Evolutionary conservation across 2,797 vertebrate genomes (phyloP).

Genomic region (Ara ararauna): DNA sequence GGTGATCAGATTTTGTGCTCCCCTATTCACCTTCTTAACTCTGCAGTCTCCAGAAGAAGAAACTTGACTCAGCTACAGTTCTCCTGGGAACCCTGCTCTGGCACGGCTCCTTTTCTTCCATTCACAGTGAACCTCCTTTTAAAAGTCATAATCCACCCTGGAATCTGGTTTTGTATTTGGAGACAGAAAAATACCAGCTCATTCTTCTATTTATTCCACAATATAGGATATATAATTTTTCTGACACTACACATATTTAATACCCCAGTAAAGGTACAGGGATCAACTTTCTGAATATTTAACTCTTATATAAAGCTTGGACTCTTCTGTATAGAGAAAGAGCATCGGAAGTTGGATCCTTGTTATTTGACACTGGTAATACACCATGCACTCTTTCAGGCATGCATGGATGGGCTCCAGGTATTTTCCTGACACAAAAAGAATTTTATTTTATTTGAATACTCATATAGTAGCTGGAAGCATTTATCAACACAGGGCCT

Average conservation of each 20-base stretch:
- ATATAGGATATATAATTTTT: neutral
- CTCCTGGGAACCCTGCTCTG: slow-evolving; percentile 8
- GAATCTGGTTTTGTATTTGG: slow-evolving; percentile 19
- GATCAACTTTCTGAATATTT: neutral
- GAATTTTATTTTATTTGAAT: slow-evolving; percentile 31
- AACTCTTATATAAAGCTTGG: neutral
- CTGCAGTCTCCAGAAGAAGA: slow-evolving; percentile 31
- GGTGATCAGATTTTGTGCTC: neutral
- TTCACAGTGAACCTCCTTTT: slow-evolving; percentile 29
- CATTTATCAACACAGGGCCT: slow-evolving; percentile 44
- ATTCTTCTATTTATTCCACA: slow-evolving; percentile 11
- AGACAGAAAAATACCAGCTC: slow-evolving; percentile 27
- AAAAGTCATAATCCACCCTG: slow-evolving; percentile 29
- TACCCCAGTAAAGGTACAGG: neutral
- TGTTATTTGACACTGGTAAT: neutral
- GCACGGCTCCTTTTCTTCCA: slow-evolving; percentile 15
- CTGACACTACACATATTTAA: neutral
- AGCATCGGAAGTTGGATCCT: neutral
- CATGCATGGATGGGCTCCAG: slow-evolving; percentile 36
- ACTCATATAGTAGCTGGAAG: slow-evolving; percentile 27
- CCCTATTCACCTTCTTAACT: slow-evolving; percentile 10
- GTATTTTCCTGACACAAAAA: slow-evolving; percentile 37
- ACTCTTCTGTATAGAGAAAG: neutral
- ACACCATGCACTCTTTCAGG: slow-evolving; percentile 31
- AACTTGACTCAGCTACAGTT: slow-evolving; percentile 30